Conservation (phyloP, 1,140 invertebrate genomes). For the Drosophila paulistorum region DNA sequence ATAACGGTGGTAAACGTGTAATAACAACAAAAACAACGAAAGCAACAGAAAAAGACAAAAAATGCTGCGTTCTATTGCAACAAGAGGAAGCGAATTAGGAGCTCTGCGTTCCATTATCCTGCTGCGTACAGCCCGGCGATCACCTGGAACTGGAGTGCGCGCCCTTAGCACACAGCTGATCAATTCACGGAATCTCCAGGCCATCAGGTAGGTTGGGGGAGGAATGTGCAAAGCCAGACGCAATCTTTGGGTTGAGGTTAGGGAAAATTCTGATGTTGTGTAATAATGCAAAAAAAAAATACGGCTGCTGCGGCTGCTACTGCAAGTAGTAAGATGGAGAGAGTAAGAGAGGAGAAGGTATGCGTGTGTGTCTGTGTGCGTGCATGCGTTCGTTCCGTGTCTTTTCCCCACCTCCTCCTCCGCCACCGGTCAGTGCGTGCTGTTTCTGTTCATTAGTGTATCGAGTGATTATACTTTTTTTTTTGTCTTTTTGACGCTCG, state of each 20-base stretch:
- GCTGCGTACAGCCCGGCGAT: conserved; percentile 36
- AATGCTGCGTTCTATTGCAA: conserved; percentile 87
- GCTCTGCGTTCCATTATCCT: conserved; percentile 57
- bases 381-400: neutral
- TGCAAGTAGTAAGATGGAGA: neutral
- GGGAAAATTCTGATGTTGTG: conserved; percentile 67
- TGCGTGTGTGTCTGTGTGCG: neutral
- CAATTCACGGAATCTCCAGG: conserved; percentile 42
- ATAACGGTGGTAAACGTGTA: conserved; percentile 16
- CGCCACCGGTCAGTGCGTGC: neutral
- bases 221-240: conserved; percentile 11
- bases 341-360: neutral
- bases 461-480: conserved; percentile 28
- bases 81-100: conserved; percentile 85
- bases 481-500: conserved; percentile 43
- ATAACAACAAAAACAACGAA: conserved; percentile 36
- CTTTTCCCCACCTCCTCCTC: neutral
- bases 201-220: conserved; percentile 52
- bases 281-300: conserved; percentile 70
- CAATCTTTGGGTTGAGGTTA: conserved; percentile 64
- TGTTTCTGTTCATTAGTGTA: conserved; percentile 5
- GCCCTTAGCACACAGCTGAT: conserved; percentile 57
- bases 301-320: conserved; percentile 38
- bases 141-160: conserved; percentile 49
- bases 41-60: conserved; percentile 48